A percentile compares a stretch with the other conserved stretches of the same genome.
Evolutionary conservation across 2,888 invertebrate genomes (phyloP).

Genomic region (Allophyes oxyacanthae): DNA sequence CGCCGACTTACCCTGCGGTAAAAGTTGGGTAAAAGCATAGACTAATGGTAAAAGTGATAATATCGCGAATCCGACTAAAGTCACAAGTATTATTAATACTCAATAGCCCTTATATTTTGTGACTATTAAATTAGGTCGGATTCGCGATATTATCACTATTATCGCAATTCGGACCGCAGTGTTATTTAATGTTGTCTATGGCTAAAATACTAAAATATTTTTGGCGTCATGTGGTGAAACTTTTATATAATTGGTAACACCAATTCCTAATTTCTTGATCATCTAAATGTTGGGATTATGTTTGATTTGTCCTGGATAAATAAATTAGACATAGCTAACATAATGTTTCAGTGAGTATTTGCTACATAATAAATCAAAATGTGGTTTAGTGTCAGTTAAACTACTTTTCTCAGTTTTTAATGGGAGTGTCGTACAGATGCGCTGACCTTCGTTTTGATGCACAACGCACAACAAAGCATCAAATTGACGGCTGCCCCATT

Average conservation of each 20-base stretch:
- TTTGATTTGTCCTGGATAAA: conserved; percentile 84
- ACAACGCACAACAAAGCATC: conserved; percentile 90
- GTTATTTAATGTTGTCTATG: conserved; percentile 28
- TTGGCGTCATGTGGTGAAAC: conserved; percentile 69
- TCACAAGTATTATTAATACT: no score
- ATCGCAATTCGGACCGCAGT: no score
- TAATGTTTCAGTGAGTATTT: conserved; percentile 87
- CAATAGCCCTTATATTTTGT: no score
- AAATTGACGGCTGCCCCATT: conserved; percentile 90
- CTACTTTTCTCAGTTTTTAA: conserved; percentile 65
- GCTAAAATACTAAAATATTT: conserved; percentile 26
- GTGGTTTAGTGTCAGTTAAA: conserved; percentile 57
- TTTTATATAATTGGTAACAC: conserved; percentile 75
- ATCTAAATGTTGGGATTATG: conserved; percentile 86
- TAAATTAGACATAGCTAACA: conserved; percentile 76
- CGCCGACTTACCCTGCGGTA: no score
- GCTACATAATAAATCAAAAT: conserved; percentile 63
- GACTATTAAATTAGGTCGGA: no score
- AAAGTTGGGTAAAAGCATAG: no score
- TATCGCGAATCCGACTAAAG: no score
- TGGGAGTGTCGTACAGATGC: conserved; percentile 88
- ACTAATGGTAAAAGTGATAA: no score
- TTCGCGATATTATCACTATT: no score
- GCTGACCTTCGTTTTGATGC: conserved; percentile 90
- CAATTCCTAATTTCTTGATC: conserved; percentile 79